Conservation (phyloP, 1,140 invertebrate species). For the Pseudomyrmex sp. region DNA sequence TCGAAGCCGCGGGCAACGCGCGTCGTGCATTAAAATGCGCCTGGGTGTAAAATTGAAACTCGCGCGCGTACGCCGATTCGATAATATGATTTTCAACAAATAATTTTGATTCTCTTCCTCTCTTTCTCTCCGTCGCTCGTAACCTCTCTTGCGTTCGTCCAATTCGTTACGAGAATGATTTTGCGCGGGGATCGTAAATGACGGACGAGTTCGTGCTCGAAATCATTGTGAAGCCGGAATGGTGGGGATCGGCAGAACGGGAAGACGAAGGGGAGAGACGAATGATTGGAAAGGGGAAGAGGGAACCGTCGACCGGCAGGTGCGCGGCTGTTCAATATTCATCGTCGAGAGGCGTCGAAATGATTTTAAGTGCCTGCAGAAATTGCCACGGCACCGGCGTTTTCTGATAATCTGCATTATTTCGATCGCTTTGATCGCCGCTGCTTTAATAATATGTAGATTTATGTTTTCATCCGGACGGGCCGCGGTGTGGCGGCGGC, state of each 20-base stretch:
- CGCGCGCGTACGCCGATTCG: conserved; percentile 35
- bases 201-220: conserved; percentile 65
- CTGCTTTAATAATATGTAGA: conserved; percentile 62
- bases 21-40: conserved; percentile 71
- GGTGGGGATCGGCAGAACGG: neutral
- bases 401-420: conserved; percentile 62
- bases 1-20: conserved; percentile 61
- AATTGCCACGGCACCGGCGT: conserved; percentile 61
- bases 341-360: conserved; percentile 54
- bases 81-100: conserved; percentile 72
- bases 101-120: conserved; percentile 57
- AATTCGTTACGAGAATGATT: conserved; percentile 37
- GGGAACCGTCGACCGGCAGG: conserved; percentile 37
- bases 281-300: conserved; percentile 39
- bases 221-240: conserved; percentile 52
- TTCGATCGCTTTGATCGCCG: conserved; percentile 39
- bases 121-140: conserved; percentile 17
- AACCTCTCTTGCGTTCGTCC: conserved; percentile 31
- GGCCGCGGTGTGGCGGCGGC: neutral
- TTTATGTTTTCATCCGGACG: conserved; percentile 57
- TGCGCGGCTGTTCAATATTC: conserved; percentile 55
- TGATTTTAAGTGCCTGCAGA: conserved; percentile 66
- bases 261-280: conserved; percentile 31
- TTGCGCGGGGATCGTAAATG: conserved; percentile 24
- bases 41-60: conserved; percentile 73